Base-by-base conservation (phyloP, 2,888 invertebrate genomes). In the Ctenicera cuprea region DNA sequence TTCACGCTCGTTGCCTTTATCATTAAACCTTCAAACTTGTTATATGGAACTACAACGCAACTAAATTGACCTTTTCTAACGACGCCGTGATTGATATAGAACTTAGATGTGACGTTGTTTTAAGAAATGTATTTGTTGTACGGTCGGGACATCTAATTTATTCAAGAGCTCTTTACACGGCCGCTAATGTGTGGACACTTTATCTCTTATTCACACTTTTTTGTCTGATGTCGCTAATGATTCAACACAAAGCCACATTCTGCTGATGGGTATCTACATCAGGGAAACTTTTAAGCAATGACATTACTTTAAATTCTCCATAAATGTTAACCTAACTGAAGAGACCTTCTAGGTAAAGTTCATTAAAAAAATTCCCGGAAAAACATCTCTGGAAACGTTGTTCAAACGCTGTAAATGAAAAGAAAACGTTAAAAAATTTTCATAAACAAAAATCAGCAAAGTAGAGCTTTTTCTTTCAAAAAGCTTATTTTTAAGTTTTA, bases 51-150 rank as follows among this genome's bases (percentile, higher is more conserved):
- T 33, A 59, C 57, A 45, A n/a, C 43, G 57, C 26, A 57, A 43
- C 67, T 18, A 43, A 57, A 33, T 16, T 37, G 57, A 57, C 57
- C 37, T 33, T 33, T 57, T 38, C 38, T 37, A 57, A 33, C 26
- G 37, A 57, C 33, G 33, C 22, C n/a, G 43, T 73, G 73, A 73
- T 73, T 73, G 62, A 73, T 73, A 41, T 22, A 54, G 54, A 73
- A 68, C 67, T 73, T 62, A 73, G 57, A 52, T 59, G 45, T 61
- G 62, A 67, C 30, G 73, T 62, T 67, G 62, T 67, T 73, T 71
- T 73, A 73, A 73, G 67, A 73, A 71, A 73, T 73, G 68, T 67
- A 61, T 59, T 67, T 57, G 67, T 73, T 73, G 73, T 73, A 73
- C 18, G 38, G 18, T 43, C 30, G 38, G 62, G 73, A 73, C 73